Conservation (phyloP, 2,113 vertebrate species). For the Laticauda colubrina region DNA sequence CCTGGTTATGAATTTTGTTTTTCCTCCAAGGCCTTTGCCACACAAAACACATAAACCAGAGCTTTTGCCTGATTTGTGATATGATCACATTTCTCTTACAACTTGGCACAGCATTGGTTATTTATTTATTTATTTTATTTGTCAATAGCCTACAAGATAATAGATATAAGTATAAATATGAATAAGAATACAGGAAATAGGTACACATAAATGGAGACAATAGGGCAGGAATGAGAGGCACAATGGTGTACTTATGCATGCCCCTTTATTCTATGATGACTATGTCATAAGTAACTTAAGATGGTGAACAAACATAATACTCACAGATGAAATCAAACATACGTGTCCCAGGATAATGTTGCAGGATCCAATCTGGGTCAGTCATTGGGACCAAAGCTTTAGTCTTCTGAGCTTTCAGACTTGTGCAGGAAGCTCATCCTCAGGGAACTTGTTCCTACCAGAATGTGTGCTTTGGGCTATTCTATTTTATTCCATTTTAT, state of each 20-base stretch:
- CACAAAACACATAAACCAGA: constrained; percentile 65
- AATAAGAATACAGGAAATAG: too few species aligned
- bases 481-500: not conserved
- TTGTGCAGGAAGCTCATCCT: not conserved
- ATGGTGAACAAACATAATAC: not conserved
- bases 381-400: not conserved
- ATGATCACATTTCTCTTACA: constrained; percentile 62
- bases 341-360: not conserved
- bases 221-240: too few species aligned
- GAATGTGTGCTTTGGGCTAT: not conserved
- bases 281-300: not conserved
- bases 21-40: constrained; percentile 22
- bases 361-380: not conserved
- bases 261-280: constrained; percentile 7
- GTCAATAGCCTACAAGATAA: too few species aligned
- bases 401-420: not conserved
- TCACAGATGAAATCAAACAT: not conserved
- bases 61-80: constrained; percentile 56
- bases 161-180: too few species aligned
- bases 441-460: not conserved
- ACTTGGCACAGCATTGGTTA: constrained; percentile 58
- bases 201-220: too few species aligned
- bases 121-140: constrained; percentile 8
- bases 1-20: not conserved
- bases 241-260: too few species aligned